A percentile compares a stretch with the other conserved stretches of the same genome.
Evolutionary conservation across 2,113 vertebrate genomes (phyloP).

Genomic region (Notothenia coriiceps): DNA sequence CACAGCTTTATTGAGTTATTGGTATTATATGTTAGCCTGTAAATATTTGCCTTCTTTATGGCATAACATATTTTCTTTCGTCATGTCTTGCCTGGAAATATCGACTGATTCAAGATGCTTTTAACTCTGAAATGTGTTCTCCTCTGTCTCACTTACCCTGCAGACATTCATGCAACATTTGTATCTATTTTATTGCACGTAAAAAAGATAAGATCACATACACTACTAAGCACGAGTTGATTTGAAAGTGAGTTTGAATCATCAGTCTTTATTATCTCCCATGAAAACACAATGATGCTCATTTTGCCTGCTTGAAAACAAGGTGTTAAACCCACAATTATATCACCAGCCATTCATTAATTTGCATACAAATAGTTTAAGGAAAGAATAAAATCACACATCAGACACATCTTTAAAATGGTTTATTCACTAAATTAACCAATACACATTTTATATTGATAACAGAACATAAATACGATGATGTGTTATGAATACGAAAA

Average conservation of each 20-base stretch:
- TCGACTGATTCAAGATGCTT: background rate
- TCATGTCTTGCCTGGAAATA: background rate
- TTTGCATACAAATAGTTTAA: conserved; percentile 31
- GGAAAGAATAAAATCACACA: conserved; percentile 28
- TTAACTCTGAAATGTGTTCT: background rate
- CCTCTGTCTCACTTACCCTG: background rate
- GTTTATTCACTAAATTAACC: background rate
- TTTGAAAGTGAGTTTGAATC: background rate
- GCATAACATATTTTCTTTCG: background rate
- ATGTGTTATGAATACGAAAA: background rate
- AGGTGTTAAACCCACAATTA: background rate
- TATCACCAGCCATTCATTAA: background rate
- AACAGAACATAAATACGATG: background rate
- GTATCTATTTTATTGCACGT: background rate
- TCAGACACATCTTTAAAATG: background rate
- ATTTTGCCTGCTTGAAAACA: background rate
- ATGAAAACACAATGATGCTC: background rate
- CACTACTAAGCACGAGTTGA: background rate
- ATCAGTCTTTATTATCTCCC: conserved; percentile 22
- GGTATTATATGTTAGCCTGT: background rate
- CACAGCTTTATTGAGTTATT: background rate
- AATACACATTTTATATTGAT: background rate
- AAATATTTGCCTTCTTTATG: background rate
- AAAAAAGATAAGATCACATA: background rate
- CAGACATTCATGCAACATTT: background rate